Percentiles rank a stretch among this genome's conserved stretches.
Evolutionary conservation across 2,113 vertebrate species (phyloP).

Genomic region (Phoenicopterus ruber): DNA sequence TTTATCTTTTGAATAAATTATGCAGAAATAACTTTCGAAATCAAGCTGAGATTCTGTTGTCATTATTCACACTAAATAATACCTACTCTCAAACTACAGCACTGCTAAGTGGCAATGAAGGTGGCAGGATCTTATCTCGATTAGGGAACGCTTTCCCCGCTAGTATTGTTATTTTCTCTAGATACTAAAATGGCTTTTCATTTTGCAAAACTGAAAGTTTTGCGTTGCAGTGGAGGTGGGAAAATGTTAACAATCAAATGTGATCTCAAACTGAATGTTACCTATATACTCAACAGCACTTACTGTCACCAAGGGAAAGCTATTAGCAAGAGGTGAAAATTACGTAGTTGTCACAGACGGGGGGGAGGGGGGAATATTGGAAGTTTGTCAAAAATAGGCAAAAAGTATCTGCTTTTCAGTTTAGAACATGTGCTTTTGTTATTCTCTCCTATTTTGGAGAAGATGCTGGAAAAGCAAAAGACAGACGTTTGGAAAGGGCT

Average conservation of each 20-base stretch:
- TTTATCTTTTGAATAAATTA: constrained; percentile 53
- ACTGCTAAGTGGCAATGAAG: neutral
- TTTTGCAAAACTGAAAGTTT: neutral
- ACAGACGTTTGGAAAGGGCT: neutral
- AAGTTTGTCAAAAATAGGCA: neutral
- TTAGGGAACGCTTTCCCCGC: neutral
- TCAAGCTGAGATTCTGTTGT: constrained; percentile 37
- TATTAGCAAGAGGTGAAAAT: constrained; percentile 35
- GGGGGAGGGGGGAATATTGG: neutral
- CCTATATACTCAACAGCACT: neutral
- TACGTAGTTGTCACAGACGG: neutral
- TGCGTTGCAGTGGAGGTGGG: neutral
- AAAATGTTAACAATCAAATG: neutral
- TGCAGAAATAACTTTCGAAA: constrained; percentile 29
- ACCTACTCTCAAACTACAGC: neutral
- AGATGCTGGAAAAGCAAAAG: neutral
- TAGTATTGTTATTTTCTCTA: neutral
- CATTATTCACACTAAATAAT: constrained; percentile 37
- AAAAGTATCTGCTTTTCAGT: neutral
- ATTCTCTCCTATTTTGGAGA: neutral
- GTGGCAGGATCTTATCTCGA: neutral
- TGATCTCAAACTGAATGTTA: neutral
- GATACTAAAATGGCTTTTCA: neutral
- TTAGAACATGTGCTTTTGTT: neutral
- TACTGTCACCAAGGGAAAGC: constrained; percentile 23